Conservation (phyloP, 2,888 invertebrate species). For the Pollenia amentaria region DNA sequence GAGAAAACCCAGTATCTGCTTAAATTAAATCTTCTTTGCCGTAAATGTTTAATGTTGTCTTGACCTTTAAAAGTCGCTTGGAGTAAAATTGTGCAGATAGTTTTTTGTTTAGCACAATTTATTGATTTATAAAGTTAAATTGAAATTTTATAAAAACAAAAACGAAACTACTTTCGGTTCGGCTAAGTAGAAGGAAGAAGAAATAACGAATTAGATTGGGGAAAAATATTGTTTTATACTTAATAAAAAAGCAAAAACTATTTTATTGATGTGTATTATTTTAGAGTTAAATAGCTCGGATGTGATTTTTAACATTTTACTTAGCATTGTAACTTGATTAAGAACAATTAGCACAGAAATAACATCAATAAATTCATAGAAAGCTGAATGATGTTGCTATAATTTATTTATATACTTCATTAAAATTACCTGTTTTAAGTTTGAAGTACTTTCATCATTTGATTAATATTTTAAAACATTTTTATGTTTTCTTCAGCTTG, state of each 20-base stretch:
- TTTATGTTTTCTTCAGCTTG: too few species aligned
- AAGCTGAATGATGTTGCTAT: background rate
- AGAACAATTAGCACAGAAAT: too few species aligned
- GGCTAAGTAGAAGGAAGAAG: background rate
- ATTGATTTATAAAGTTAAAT: constrained; percentile 62
- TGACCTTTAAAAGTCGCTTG: constrained; percentile 29
- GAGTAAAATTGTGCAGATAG: background rate
- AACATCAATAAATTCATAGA: too few species aligned
- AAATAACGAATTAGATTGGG: background rate
- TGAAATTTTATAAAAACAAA: constrained; percentile 12
- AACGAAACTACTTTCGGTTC: background rate
- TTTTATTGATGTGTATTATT: too few species aligned
- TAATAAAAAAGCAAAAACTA: background rate
- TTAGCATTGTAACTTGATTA: too few species aligned
- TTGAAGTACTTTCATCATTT: constrained; percentile 3
- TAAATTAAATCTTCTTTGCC: constrained; percentile 26
- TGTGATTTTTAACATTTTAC: too few species aligned
- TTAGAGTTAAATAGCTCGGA: too few species aligned
- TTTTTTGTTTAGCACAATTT: constrained; percentile 37
- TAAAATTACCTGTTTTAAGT: background rate
- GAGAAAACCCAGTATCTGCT: constrained; percentile 11
- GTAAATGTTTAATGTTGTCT: background rate
- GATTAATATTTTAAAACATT: background rate
- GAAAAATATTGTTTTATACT: background rate
- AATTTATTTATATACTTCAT: background rate